A percentile compares a stretch with the other conserved stretches of the same genome.
Conservation (phyloP, 2,888 invertebrate genomes). For the Keiferia lycopersicella region DNA sequence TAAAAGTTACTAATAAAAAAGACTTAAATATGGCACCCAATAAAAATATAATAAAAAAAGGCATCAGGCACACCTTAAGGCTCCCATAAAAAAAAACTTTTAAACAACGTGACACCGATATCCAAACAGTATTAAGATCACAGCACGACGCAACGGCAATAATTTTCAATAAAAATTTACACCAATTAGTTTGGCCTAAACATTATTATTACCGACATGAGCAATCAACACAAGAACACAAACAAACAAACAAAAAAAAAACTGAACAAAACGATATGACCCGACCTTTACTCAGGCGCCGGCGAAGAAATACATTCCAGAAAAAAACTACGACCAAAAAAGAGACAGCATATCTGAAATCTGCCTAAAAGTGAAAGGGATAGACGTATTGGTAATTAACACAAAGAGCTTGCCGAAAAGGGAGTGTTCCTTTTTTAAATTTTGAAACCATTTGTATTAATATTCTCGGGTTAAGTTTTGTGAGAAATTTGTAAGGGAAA, state of each 20-base stretch:
- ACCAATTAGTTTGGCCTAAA: constrained; percentile 75
- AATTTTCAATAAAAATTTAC: constrained; percentile 77
- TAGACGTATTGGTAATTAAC: constrained; percentile 61
- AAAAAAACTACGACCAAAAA: constrained; percentile 32
- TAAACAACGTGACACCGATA: not conserved
- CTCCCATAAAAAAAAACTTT: not conserved
- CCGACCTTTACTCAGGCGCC: constrained; percentile 73
- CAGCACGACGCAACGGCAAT: constrained; percentile 20
- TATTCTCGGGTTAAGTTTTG: constrained; percentile 52
- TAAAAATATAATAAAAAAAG: not conserved
- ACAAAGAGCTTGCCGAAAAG: constrained; percentile 76
- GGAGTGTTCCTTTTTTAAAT: constrained; percentile 57
- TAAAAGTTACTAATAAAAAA: no score
- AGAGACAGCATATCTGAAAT: constrained; percentile 38
- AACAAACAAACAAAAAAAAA: constrained; percentile 54
- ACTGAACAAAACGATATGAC: constrained; percentile 70
- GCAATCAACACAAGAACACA: constrained; percentile 72
- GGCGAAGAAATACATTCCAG: constrained; percentile 31
- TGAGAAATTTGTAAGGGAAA: constrained; percentile 55
- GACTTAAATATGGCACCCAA: not conserved
- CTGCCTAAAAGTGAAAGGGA: constrained; percentile 37
- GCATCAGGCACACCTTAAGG: not conserved
- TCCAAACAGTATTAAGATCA: constrained; percentile 20
- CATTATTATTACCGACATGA: constrained; percentile 72
- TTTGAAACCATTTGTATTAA: constrained; percentile 66